Conservation (phyloP, 2,888 invertebrate genomes). For the Crematogaster levior region DNA sequence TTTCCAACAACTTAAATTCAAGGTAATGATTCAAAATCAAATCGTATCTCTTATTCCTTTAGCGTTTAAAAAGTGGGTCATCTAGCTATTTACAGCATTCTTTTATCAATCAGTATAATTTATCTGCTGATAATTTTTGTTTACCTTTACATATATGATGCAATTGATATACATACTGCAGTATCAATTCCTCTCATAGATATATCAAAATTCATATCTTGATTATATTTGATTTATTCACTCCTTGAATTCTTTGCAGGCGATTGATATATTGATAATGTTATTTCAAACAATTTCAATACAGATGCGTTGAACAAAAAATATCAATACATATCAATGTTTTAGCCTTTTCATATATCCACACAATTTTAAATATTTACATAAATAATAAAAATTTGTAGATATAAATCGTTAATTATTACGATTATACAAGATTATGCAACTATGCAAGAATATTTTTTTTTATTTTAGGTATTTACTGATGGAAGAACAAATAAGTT, state of each 20-base stretch:
- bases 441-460: background rate
- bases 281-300: no score
- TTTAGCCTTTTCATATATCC: no score
- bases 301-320: no score
- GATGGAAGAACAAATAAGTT: constrained; percentile 98
- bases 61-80: background rate
- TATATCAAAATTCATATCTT: background rate
- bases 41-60: background rate
- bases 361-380: background rate
- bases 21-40: constrained; percentile 87
- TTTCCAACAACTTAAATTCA: constrained; percentile 88
- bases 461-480: constrained; percentile 91
- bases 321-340: no score
- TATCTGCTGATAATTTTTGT: background rate
- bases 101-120: constrained; percentile 2
- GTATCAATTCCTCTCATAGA: no score
- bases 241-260: no score
- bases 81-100: background rate
- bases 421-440: no score
- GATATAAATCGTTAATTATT: background rate
- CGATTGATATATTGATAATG: no score
- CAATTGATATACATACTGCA: background rate
- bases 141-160: background rate
- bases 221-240: background rate
- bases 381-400: background rate